Evolutionary conservation across 2,888 invertebrate genomes (phyloP).

Genomic region (Drosophila meridionalis): DNA sequence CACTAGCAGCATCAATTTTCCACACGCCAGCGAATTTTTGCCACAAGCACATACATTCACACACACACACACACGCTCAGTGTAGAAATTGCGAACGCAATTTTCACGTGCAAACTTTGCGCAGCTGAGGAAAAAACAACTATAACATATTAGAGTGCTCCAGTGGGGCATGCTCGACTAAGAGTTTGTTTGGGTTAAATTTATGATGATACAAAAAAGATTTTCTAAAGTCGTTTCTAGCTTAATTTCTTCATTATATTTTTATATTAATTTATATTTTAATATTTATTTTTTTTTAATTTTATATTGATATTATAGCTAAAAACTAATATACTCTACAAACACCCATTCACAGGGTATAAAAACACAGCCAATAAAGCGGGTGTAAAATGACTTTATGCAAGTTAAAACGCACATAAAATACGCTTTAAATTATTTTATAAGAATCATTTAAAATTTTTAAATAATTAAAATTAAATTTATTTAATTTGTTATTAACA

Average conservation of each 20-base stretch:
- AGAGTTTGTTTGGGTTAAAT: background rate
- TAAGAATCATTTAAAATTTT: too few species aligned
- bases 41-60: constrained; percentile 41
- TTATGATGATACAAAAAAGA: background rate
- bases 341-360: background rate
- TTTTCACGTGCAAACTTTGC: constrained; percentile 77
- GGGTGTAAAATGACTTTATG: constrained; percentile 37
- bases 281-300: too few species aligned
- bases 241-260: too few species aligned
- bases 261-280: too few species aligned
- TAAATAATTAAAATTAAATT: background rate
- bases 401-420: constrained; percentile 32
- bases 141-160: constrained; percentile 6
- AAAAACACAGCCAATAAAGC: constrained; percentile 59
- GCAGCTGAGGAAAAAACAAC: constrained; percentile 34
- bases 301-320: too few species aligned
- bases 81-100: constrained; percentile 63
- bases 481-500: too few species aligned
- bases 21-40: constrained; percentile 64
- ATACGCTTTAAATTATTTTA: constrained; percentile 43
- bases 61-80: constrained; percentile 15
- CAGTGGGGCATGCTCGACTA: background rate
- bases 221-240: too few species aligned
- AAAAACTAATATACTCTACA: background rate
- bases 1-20: constrained; percentile 75